Evolutionary conservation across 2,797 vertebrate genomes (phyloP), one percentile per base, ranked within the genome.

Genomic region (Phataginus tricuspis): DNA sequence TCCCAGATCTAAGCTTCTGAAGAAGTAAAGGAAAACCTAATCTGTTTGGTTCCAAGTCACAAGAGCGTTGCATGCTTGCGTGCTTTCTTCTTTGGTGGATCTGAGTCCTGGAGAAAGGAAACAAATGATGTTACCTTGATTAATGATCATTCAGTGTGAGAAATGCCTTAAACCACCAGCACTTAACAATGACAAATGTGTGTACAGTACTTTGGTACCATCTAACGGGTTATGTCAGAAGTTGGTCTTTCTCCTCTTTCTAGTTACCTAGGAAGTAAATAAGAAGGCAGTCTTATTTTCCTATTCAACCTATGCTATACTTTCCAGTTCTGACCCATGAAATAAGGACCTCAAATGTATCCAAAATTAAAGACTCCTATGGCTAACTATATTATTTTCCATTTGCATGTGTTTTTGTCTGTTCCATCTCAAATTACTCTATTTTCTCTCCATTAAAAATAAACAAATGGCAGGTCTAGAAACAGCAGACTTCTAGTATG

Each of bases 1-100:
- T 16, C 21, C 34, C 19, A 78, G 63, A 79, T 57, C 45, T 91
- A 95, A 90, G 91, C 42, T 94, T 68, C 64, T 88, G 74, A 79
- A 53, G 42, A 88, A 96, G 53, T 83, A 66, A 89, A 82, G 78
- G 85, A 84, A 82, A 69, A 83, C 34, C 39, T 75, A 78, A 86
- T 83, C 19, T 80, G 39, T 69, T 96, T 84, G 87, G 53, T 86
- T 90, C 7, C 31, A 88, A 88, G 23, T 45, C n/a, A 9, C 61
- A 75, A 64, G n/a, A 90, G 29, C 91, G 42, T 14, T 89, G 37
- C 27, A 75, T 75, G 14, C 16, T 82, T 93, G 27, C 39, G 49
- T 92, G 34, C 53, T 78, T 95, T 1, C n/a, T 96, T 82, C 39
- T 68, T 63, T 79, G 69, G 71, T 77, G 42, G 89, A 69, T 95